Evolutionary conservation across 1,140 invertebrate species (phyloP).

Genomic region (Holcopasites calliopsidis): DNA sequence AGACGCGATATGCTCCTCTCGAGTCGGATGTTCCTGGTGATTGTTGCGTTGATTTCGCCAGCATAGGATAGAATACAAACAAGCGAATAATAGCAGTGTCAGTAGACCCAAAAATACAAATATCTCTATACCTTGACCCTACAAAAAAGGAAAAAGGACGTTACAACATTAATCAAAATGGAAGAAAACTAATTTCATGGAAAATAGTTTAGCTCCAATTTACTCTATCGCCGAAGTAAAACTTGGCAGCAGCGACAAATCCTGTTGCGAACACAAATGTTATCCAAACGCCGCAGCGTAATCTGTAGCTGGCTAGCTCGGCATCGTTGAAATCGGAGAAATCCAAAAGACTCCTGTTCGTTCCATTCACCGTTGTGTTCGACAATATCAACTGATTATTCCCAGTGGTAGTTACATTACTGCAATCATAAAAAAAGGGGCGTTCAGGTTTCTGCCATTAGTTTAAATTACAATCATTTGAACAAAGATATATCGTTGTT

Average conservation of each 20-base stretch:
- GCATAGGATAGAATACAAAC: conserved; percentile 75
- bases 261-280: conserved; percentile 83
- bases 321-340: conserved; percentile 71
- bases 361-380: conserved; percentile 56
- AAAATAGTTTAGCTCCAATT: conserved; percentile 42
- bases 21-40: conserved; percentile 58
- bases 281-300: conserved; percentile 83
- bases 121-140: conserved; percentile 82
- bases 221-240: conserved; percentile 85
- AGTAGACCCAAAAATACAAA: conserved; percentile 84
- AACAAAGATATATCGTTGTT: not conserved
- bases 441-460: not conserved
- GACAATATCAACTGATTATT: conserved; percentile 67
- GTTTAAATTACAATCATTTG: not conserved
- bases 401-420: conserved; percentile 67
- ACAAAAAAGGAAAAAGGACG: conserved; percentile 31
- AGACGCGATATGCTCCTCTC: conserved; percentile 59
- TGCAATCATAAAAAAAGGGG: conserved; percentile 41
- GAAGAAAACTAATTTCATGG: not conserved
- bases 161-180: conserved; percentile 3
- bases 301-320: conserved; percentile 67
- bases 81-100: conserved; percentile 82
- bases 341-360: conserved; percentile 69
- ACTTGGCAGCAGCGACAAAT: conserved; percentile 84
- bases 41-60: conserved; percentile 61